Evolutionary conservation across 2,113 vertebrate species (phyloP).

Genomic region (Leucopsar rothschildi): DNA sequence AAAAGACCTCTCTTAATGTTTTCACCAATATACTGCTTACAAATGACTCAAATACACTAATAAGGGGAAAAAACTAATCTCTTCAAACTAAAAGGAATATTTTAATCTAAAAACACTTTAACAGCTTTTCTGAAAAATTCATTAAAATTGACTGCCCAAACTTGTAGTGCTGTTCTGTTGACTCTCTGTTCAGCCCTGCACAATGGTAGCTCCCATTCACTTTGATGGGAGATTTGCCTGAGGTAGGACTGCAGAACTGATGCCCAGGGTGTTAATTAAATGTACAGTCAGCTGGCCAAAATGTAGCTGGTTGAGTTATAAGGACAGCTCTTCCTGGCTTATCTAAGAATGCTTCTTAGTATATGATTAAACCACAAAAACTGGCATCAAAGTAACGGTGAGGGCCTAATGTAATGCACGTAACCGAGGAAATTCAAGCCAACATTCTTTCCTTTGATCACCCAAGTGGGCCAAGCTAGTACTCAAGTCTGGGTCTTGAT

Average conservation of each 20-base stretch:
- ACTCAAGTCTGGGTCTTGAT: neutral
- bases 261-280: constrained; percentile 42
- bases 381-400: constrained; percentile 40
- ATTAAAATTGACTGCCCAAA: constrained; percentile 36
- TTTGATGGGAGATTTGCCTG: constrained; percentile 60
- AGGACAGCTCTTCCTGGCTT: constrained; percentile 32
- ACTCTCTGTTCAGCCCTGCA: constrained; percentile 3
- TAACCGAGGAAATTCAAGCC: constrained; percentile 10
- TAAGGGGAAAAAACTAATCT: neutral
- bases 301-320: constrained; percentile 40
- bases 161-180: neutral
- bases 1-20: neutral
- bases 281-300: constrained; percentile 47
- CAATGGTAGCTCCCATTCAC: constrained; percentile 11
- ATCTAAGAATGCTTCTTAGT: constrained; percentile 20
- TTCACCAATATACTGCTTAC: neutral
- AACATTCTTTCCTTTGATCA: constrained; percentile 48
- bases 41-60: neutral
- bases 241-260: constrained; percentile 9
- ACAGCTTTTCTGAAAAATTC: constrained; percentile 28
- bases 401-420: neutral
- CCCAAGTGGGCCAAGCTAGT: neutral
- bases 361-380: constrained; percentile 51
- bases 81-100: neutral
- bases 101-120: neutral